Evolutionary conservation across 2,113 vertebrate genomes (phyloP).

Genomic region (Recurvirostra avosetta): DNA sequence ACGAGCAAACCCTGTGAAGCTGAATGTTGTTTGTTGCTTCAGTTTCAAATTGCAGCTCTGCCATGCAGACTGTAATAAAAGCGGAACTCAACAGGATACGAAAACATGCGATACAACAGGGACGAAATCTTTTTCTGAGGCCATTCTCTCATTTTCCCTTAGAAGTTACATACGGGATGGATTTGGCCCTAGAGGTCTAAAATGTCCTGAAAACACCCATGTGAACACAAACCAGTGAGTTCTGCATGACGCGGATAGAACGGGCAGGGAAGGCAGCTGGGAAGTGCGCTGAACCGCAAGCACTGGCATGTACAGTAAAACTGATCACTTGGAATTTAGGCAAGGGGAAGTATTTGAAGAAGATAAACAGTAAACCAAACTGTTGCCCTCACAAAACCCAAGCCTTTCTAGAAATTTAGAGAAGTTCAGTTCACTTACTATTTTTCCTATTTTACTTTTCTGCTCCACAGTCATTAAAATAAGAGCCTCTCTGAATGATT

Average conservation of each 20-base stretch:
- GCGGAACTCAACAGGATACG: neutral
- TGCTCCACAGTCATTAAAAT: neutral
- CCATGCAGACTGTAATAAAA: neutral
- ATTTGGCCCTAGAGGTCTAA: neutral
- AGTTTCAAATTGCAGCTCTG: neutral
- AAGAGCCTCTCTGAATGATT: neutral
- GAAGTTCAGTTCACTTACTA: neutral
- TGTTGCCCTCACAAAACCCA: neutral
- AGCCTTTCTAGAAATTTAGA: neutral
- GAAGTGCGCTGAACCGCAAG: neutral
- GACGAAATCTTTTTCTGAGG: neutral
- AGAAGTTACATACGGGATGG: neutral
- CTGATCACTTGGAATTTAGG: neutral
- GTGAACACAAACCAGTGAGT: neutral
- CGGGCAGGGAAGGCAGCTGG: neutral
- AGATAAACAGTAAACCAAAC: neutral
- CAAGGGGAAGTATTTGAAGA: neutral
- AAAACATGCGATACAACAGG: neutral
- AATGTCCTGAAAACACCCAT: neutral
- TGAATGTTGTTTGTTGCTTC: neutral
- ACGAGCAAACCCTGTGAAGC: neutral
- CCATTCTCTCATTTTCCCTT: neutral
- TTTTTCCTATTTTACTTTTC: neutral
- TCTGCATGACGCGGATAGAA: accelerated
- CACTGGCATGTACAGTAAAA: neutral